Evolutionary conservation across 2,888 invertebrate genomes (phyloP), one percentile per base, ranked within the genome.

Genomic region (Pheosia gnoma): DNA sequence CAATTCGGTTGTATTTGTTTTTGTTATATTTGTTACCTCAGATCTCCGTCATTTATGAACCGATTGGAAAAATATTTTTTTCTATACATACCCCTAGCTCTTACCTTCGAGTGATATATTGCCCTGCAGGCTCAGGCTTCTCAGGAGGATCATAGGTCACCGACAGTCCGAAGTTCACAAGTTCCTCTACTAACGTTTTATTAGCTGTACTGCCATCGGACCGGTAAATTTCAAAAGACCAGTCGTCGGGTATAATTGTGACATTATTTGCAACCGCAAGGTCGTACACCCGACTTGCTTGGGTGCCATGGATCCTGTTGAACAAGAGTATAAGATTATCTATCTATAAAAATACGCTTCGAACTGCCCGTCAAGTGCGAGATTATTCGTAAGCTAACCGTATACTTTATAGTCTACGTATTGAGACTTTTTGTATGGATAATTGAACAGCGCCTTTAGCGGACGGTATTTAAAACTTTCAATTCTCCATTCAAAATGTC

Each of bases 271-370:
- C 59, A 0, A 80, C 43, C 0, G 86, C 88, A 0, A 84, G 51
- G 0, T 89, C 83, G 62, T 84, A 89, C 0, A 85, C 76, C 0
- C 77, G 62, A 10, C 84, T 88, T 0, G 67, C 60, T 0, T 63
- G 57, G 3, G 82, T 81, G 0, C 91, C 91, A 57, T 91, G 91
- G 57, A 91, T 89, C 91, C 91, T 91, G 71, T 47, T 11, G n/a
- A n/a, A n/a, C 9, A 47, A 4, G n/a, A 47, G 10, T 39, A 39
- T 39, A 6, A 7, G 5, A 3, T 39, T 39, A 6, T 39, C 3
- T 39, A 25, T 25, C 2, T 25, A 25, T 25, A 25, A 25, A 25
- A 25, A 25, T 25, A 25, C 25, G 25, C 25, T 25, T 25, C 25
- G 25, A 25, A 25, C 25, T 25, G 25, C 2, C 0, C 25, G 0